phyloP scores from a whole-genome alignment of 2,888 invertebrate genomes.

The Alviniconcha strummeri region DNA sequence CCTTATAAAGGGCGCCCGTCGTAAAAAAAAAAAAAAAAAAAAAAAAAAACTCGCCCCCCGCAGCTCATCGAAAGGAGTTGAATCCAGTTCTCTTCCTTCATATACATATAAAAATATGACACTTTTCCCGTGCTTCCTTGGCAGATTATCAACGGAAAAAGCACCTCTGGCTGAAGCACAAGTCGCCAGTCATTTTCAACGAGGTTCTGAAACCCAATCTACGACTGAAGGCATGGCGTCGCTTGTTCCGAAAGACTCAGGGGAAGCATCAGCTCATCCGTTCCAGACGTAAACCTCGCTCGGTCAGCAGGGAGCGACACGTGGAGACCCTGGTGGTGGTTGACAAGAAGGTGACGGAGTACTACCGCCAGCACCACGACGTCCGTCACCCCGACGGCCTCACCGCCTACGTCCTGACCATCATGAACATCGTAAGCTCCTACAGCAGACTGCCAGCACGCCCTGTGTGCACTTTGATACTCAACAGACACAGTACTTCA shows the following conservation, averaged over 20 bases:
- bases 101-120: too few relatives aligned
- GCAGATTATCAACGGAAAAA: constrained; percentile 33
- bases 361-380: constrained; percentile 78
- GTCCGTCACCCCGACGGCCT: constrained; percentile 75
- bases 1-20: too few relatives aligned
- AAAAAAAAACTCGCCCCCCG: too few relatives aligned
- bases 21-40: too few relatives aligned
- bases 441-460: not conserved
- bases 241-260: not conserved
- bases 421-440: constrained; percentile 89
- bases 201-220: constrained; percentile 40
- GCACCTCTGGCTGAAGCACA: constrained; percentile 40
- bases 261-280: not conserved
- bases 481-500: too few relatives aligned
- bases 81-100: too few relatives aligned
- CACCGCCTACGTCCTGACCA: constrained; percentile 85
- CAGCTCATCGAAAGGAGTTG: too few relatives aligned
- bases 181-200: constrained; percentile 41
- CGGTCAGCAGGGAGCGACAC: constrained; percentile 54
- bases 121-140: not conserved
- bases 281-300: constrained; percentile 34
- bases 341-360: constrained; percentile 67
- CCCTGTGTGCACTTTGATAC: not conserved
- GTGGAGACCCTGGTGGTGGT: constrained; percentile 71
- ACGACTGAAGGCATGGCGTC: constrained; percentile 3